Conservation (phyloP, 1,140 invertebrate genomes). For the Zaprionus gabonicus region DNA sequence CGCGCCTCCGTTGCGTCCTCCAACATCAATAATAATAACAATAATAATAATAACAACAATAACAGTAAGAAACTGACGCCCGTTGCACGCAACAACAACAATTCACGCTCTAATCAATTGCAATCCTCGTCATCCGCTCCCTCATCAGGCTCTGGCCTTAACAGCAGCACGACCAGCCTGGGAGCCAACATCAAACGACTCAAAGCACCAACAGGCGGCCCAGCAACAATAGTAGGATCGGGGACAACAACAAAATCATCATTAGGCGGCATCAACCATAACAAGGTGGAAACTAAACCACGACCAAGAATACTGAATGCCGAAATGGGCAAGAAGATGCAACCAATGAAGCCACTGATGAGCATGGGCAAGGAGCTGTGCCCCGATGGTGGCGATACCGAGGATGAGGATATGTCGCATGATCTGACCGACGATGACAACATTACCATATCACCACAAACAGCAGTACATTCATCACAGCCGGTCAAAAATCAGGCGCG, state of each 20-base stretch:
- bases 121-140: constrained; percentile 27
- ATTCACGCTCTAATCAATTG: constrained; percentile 28
- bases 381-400: constrained; percentile 50
- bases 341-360: constrained; percentile 73
- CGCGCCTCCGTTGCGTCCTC: constrained; percentile 40
- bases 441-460: constrained; percentile 26
- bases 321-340: constrained; percentile 71
- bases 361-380: constrained; percentile 74
- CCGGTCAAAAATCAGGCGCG: constrained; percentile 15
- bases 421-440: constrained; percentile 49
- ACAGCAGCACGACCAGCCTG: constrained; percentile 15
- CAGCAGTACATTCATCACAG: not conserved
- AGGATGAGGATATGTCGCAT: constrained; percentile 57
- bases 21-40: constrained; percentile 10
- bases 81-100: constrained; percentile 23
- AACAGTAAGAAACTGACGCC: constrained; percentile 5
- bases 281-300: constrained; percentile 52
- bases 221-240: constrained; percentile 9
- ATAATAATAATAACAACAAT: constrained; percentile 5
- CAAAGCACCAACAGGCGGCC: constrained; percentile 10
- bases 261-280: constrained; percentile 13
- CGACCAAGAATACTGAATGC: constrained; percentile 79
- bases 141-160: constrained; percentile 1
- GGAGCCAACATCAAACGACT: constrained; percentile 20
- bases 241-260: constrained; percentile 29